Percentiles rank a stretch among this genome's conserved stretches.
phyloP scores from a whole-genome alignment of 1,140 invertebrate species.

The Stegodyphus dumicola region DNA sequence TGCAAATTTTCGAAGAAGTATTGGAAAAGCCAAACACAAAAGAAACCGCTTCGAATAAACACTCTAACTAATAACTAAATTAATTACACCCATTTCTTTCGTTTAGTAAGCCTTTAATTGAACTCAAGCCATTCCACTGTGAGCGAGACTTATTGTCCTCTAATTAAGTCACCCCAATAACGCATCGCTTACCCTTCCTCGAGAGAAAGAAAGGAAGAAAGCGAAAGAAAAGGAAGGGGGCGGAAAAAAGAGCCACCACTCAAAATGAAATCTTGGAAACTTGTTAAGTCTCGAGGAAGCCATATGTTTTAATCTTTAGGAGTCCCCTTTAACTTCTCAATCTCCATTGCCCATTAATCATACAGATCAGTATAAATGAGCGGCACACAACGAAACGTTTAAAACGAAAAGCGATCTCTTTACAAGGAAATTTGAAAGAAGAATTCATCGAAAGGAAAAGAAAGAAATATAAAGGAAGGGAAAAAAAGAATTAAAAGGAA shows the following conservation, averaged over 20 bases:
- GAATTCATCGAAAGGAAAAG: conserved; percentile 1
- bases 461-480: not conserved
- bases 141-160: conserved; percentile 28
- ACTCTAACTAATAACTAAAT: conserved; percentile 33
- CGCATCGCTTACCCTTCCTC: conserved; percentile 35
- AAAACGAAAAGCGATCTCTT: conserved; percentile 54
- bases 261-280: conserved; percentile 61
- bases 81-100: conserved; percentile 21
- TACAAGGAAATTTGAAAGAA: conserved; percentile 49
- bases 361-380: conserved; percentile 44
- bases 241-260: conserved; percentile 19
- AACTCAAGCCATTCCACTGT: not conserved
- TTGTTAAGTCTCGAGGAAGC: conserved; percentile 53
- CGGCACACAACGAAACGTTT: conserved; percentile 37
- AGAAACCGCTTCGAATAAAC: too few species aligned
- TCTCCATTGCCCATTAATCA: conserved; percentile 52
- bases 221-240: conserved; percentile 15
- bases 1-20: too few species aligned
- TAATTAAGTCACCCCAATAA: conserved; percentile 52
- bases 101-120: conserved; percentile 11
- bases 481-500: not conserved
- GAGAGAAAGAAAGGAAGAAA: not conserved
- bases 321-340: conserved; percentile 49
- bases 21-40: too few species aligned
- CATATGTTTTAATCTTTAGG: conserved; percentile 61